Evolutionary conservation across 2,797 vertebrate species (phyloP), one percentile per base, ranked within the genome.

Genomic region (Spinus pinus): DNA sequence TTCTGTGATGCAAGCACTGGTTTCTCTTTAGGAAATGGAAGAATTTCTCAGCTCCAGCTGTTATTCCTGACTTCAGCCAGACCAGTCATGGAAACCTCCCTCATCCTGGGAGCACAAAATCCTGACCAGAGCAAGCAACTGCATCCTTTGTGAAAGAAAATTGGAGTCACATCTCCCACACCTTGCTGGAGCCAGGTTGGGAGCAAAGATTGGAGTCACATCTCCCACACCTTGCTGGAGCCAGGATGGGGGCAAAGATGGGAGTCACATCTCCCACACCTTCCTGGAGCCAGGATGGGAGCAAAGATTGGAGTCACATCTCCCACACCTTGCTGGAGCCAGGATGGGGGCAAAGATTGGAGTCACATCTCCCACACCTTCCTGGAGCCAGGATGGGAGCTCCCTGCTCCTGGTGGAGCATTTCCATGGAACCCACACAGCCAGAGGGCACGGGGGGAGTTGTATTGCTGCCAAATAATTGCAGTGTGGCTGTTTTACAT

Each of bases 401-500:
- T 81, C 86, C 83, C 44, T 64, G 46, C 89, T 94, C 42, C 81
- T 42, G 70, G 8, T 21, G 65, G 31, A 83, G 73, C 74, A 23
- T 86, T 95, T 86, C 86, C 90, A 56, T 10, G 64, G 94, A 88
- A 37, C 56, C 82, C 70, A 85, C 58, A 47, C 1, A 28, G 83
- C 70, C 81, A 23, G 64, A 66, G 96, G 86, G 86, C 77, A 91
- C 85, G 84, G 67, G 71, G 82, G 81, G 78, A 80, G 37, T 44
- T 71, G 66, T 79, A 79, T 74, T 86, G 81, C 94, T 97, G 92
- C 94, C 96, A 96, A 91, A 97, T 88, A 93, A 96, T 88, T 88
- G 93, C 90, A 93, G 22, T 22, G 80, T 88, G 93, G 87, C 95
- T 96, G 95, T 67, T 96, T 28, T 97, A 88, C 89, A 71, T 95